Base-by-base conservation (phyloP, 2,888 invertebrate genomes). In the Allacma fusca region DNA sequence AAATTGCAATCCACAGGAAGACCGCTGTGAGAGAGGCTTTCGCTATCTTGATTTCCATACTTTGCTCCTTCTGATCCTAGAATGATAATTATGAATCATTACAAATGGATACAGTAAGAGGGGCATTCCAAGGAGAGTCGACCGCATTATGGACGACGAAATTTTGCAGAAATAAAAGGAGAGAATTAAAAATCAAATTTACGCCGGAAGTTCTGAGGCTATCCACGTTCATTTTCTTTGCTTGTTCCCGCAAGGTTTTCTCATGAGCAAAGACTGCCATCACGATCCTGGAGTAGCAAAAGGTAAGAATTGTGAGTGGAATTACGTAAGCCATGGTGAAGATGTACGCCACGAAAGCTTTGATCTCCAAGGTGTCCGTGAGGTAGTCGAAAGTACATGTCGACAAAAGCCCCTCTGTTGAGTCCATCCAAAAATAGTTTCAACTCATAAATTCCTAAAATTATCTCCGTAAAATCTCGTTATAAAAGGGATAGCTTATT, bases 211-310 rank as follows among this genome's bases (percentile, higher is more conserved):
- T 34, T 44, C 80, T 43, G 0, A 81, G 71, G 57, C 79, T 79
- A 23, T 74, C 79, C n/a, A 81, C 81, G 69, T 81, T 81, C 81
- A 81, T 81, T 34, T 75, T 77, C 69, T 81, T 81, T 0, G 81
- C 81, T 65, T 81, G 81, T 0, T 81, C 81, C 40, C 78, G 65
- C 13, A 81, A 50, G 0, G 78, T 43, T 43, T 70, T 76, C 34
- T 81, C 81, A 68, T 81, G 81, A 59, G 77, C 75, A 67, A 76
- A 80, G 13, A 81, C 81, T 21, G 79, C 77, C 16, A 70, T 34
- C 0, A 79, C 76, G 16, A 81, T 80, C 59, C 65, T 68, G 0
- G 72, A 78, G 57, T 80, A 80, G 68, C 74, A 80, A 59, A 78
- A 79, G 24, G 71, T 65, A 5, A 80, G 71, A 12, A 78, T 28